Evolutionary conservation across 2,113 vertebrate species (phyloP), one percentile per base, ranked within the genome.

Genomic region (Monarcha castaneiventris): DNA sequence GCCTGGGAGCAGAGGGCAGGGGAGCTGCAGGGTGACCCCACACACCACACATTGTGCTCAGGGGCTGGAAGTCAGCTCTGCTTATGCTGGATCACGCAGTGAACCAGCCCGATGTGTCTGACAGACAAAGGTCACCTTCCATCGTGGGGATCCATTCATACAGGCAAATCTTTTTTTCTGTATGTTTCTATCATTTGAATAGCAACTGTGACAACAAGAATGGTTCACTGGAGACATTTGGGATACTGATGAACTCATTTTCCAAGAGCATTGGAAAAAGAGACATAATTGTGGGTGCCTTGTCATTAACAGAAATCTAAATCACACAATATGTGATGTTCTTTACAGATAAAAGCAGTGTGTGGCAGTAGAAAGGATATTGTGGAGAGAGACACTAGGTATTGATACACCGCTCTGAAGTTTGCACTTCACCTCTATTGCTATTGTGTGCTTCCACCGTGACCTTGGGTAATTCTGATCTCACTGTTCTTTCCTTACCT

Each of bases 51-150:
- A 67, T 74, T 94, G 85, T 96, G 80, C 71, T 54, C 7, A 4
- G 41, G 44, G 76, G 68, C 87, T 94, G 71, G 51, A 93, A 93
- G 90, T 90, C 93, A 95, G 33, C 77, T 41, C 43, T 35, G 44
- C 90, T 93, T 71, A 74, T 75, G 89, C 89, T 7, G 89, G 56
- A 72, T 86, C 93, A 88, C 0, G 4, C 79, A 71, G 90, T 0
- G 7, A 71, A 12, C 56, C 76, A 49, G 74, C 58, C 58, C 2
- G 0, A 30, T 0, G 0, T 0, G 0, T 20, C 87, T 81, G 67
- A n/a, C 72, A 84, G 74, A 54, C 11, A 0, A 89, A 56, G 85
- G 73, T 89, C 94, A 55, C 67, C 89, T 87, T 54, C 68, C 79
- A 32, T 43, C 5, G 0, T 3, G 32, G 39, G 54, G 55, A 78